These are phyloP conservation scores for Micrasema minimum DNA, from an alignment of 1,140 invertebrate species.

Conservation along the genomic window DNA sequence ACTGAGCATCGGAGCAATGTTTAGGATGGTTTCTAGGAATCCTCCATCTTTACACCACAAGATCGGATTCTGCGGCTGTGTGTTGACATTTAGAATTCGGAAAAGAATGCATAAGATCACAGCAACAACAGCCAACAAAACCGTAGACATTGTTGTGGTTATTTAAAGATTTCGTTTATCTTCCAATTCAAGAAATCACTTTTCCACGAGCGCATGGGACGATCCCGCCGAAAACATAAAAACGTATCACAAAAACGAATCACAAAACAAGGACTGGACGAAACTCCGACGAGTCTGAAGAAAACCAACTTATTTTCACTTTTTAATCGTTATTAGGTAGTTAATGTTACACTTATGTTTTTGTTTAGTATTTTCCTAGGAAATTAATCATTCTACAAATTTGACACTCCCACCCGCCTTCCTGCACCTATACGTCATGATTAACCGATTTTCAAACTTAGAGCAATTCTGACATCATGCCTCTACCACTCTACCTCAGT, in stretches of 20 bases:
- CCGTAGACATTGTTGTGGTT: constrained; percentile 73
- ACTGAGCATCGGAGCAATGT: constrained; percentile 78
- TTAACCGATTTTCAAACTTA: constrained; percentile 20
- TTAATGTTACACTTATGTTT: constrained; percentile 9
- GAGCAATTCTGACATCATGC: neutral
- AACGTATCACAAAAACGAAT: constrained; percentile 27
- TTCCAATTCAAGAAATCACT: constrained; percentile 7
- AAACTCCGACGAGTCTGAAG: neutral
- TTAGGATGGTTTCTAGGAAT: constrained; percentile 80
- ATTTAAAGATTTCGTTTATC: neutral
- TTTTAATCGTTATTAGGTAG: too few relatives aligned
- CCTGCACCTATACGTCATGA: constrained; percentile 20
- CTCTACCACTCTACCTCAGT: neutral
- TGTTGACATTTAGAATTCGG: constrained; percentile 84
- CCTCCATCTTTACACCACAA: constrained; percentile 78
- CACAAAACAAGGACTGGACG: neutral
- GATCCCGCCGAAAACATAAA: constrained; percentile 22
- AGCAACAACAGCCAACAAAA: constrained; percentile 77
- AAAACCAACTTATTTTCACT: too few relatives aligned
- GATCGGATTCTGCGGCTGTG: constrained; percentile 77
- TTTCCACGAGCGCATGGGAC: constrained; percentile 2
- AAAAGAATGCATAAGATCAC: constrained; percentile 84
- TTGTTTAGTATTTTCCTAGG: neutral
- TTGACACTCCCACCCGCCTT: constrained; percentile 27
- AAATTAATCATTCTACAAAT: neutral